Base-by-base conservation (phyloP, 2,113 vertebrate genomes). In the Caracal caracal region DNA sequence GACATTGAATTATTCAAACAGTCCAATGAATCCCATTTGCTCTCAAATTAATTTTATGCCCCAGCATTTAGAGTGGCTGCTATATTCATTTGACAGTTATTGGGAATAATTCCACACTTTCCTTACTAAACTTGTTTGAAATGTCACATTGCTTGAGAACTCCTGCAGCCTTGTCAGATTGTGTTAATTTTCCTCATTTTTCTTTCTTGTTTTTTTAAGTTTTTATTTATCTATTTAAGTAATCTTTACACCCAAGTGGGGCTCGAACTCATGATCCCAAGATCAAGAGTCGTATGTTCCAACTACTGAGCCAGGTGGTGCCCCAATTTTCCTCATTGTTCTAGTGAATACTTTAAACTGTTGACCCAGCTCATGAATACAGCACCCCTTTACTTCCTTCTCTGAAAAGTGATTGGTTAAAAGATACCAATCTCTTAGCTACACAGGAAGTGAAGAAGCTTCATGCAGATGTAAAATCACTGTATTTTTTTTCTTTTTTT, bases 261-360 rank as follows among this genome's bases (percentile, higher is more conserved):
- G 56, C 20, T 59, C 20, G 6, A 59, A 59, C 20, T 59, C 56
- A 59, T 43, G 56, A 19, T 20, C 56, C 56, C 20, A 19, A 59
- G 56, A 59, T 59, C 56, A 59, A 59, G 53, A 59, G 20, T 59
- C 8, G 8, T 9, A 59, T 59, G 19, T 20, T 22, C 56, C 56
- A 59, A 6, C 56, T 59, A 22, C 56, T 59, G 56, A 59, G 56
- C 56, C 56, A 59, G 20, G 20, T 8, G 2, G 56, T 59, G 56
- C 20, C 20, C 63, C 10, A n/a, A 70, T 83, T 83, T 65, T 79
- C 51, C 56, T 59, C 61, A 47, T 66, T 94, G 93, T 90, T 91
- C 43, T 80, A 59, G n/a, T 71, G 83, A 94, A n/a, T 90, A 53
- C 47, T 93, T 96, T 95, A 85, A 94, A 85, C 37, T 94, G 75